These are phyloP conservation scores for Melanotaenia nigrans DNA, from an alignment of 2,797 vertebrate genomes.

Conservation along the genomic window DNA sequence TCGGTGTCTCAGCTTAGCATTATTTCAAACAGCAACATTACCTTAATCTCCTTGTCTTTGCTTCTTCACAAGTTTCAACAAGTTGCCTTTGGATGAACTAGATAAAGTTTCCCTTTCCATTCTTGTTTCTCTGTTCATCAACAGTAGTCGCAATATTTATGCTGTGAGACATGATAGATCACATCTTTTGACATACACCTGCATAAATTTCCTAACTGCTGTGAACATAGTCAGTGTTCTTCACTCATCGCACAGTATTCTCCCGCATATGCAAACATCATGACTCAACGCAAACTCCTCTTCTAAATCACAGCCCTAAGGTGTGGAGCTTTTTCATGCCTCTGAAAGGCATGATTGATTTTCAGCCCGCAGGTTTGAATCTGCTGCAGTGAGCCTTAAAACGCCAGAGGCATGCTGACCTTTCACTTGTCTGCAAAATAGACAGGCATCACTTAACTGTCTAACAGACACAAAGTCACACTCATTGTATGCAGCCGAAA, in stretches of 20 bases:
- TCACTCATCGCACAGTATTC: background rate
- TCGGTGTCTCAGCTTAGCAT: constrained; percentile 36
- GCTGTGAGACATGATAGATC: constrained; percentile 3
- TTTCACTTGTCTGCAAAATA: constrained; percentile 71
- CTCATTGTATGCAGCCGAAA: constrained; percentile 60
- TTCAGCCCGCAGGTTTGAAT: constrained; percentile 64
- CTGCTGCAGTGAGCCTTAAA: constrained; percentile 56
- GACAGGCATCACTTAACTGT: constrained; percentile 65
- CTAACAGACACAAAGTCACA: constrained; percentile 53
- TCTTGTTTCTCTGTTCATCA: constrained; percentile 26
- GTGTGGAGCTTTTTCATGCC: constrained; percentile 31
- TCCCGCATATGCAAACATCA: constrained; percentile 41
- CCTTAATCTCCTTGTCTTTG: constrained; percentile 25
- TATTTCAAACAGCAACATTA: constrained; percentile 36
- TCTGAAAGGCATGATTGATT: constrained; percentile 75
- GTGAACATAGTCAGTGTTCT: background rate
- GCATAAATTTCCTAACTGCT: background rate
- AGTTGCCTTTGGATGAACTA: background rate
- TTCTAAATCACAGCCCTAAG: constrained; percentile 33
- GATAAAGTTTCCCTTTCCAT: background rate
- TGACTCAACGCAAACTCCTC: constrained; percentile 23
- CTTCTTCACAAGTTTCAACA: constrained; percentile 22
- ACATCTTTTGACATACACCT: background rate
- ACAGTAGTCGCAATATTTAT: constrained; percentile 40
- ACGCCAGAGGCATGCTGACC: constrained; percentile 63